Base-by-base conservation (phyloP, 92 coral and sea anemone genomes). In the Bergia sp. region DNA sequence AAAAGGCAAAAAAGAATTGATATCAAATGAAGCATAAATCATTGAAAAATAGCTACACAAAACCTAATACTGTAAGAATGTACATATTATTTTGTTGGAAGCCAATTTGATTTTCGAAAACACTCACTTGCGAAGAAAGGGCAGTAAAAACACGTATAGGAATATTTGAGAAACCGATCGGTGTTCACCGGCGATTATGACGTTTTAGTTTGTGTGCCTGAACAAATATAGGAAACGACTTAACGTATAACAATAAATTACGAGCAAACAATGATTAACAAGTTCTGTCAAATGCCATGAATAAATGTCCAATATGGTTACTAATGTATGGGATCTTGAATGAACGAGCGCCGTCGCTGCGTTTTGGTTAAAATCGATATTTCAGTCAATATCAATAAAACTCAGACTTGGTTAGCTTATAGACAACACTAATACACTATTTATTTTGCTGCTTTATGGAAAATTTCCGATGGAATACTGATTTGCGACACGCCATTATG, bases 211-310 rank as follows among this genome's bases (percentile, higher is more conserved):
- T 61, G 74, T 81, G 37, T 61, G 49, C 47, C 85, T 81, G 85
- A 81, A 57, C 36, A 81, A 81, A 81, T 20, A 58, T 20, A 81
- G 85, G 85, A 81, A 81, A 61, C 55, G 53, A 81, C 58, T 61
- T 15, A 57, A 65, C 74, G 20, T 16, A 81, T 81, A 13, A 81
- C 73, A 39, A 13, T 81, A 81, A 81, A 81, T 81, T 81, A 57
- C 36, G 67, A 37, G 73, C 55, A 81, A 58, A 81, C 49, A 81
- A 10, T 18, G 44, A 38, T 12, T 58, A 45, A 64, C 45, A 53
- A 16, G 5, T 7, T 81, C 73, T 53, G 58, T 81, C 85, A 81
- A 61, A 4, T 21, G 36, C 29, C 49, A 37, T 42, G 85, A 36
- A 65, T 12, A 81, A 81, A 20, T 36, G 53, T 64, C 38, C 85